phyloP scores from a whole-genome alignment of 2,797 vertebrate species.

The Galaxias olidus region DNA sequence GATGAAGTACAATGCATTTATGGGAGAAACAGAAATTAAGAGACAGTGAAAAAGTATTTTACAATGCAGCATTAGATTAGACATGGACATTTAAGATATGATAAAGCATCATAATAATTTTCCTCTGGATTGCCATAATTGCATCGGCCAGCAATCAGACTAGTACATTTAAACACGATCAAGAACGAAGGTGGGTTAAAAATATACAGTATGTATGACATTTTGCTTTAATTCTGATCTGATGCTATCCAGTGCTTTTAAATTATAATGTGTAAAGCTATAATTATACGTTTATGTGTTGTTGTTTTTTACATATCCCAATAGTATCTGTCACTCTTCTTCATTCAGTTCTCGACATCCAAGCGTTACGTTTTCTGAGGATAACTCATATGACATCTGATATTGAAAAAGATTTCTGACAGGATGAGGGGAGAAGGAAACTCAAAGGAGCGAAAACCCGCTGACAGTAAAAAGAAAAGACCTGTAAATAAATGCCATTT shows the following conservation, averaged over 20 bases:
- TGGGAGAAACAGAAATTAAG: constrained; percentile 10
- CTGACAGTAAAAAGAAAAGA: constrained; percentile 41
- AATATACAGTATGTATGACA: not conserved
- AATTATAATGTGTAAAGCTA: too few relatives aligned
- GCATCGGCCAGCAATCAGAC: too few relatives aligned
- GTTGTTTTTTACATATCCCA: too few relatives aligned
- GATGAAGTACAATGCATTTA: constrained; percentile 14
- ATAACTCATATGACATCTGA: constrained; percentile 19
- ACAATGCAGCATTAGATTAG: not conserved
- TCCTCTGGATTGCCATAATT: too few relatives aligned
- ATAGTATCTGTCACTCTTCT: too few relatives aligned
- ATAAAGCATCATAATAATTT: too few relatives aligned
- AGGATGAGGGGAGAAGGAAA: constrained; percentile 25
- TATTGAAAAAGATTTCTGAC: constrained; percentile 26
- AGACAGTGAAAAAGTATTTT: constrained; percentile 8
- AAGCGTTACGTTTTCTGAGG: not conserved
- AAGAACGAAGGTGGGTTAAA: too few relatives aligned
- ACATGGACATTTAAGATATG: not conserved
- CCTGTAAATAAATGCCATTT: constrained; percentile 52
- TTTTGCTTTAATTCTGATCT: not conserved
- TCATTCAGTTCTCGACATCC: too few relatives aligned
- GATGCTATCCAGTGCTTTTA: too few relatives aligned
- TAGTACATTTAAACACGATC: too few relatives aligned
- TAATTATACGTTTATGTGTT: too few relatives aligned
- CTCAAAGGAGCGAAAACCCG: constrained; percentile 15